A percentile compares a stretch with the other conserved stretches of the same genome.
phyloP scores from a whole-genome alignment of 2,888 invertebrate genomes.

The Diplolepis rosae region DNA sequence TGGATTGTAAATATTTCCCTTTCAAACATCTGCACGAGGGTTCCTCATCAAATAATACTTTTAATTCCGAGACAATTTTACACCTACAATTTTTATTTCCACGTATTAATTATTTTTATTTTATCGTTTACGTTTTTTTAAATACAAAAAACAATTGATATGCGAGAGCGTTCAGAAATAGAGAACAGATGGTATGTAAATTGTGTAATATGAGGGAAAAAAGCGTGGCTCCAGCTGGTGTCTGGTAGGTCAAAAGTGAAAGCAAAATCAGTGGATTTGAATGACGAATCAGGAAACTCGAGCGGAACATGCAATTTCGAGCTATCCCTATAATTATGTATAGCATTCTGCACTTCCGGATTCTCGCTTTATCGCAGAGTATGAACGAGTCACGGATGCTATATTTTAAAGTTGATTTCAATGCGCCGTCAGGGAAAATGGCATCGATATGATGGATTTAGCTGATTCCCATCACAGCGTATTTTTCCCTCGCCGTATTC shows the following conservation, averaged over 20 bases:
- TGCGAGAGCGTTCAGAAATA: background rate
- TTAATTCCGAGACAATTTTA: background rate
- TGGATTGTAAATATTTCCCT: constrained; percentile 40
- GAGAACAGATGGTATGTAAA: background rate
- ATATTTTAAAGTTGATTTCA: constrained; percentile 29
- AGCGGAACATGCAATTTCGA: constrained; percentile 15
- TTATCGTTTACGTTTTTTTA: background rate
- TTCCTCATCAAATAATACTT: constrained; percentile 33
- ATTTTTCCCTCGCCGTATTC: background rate
- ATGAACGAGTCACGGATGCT: constrained; percentile 26
- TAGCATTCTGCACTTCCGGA: background rate
- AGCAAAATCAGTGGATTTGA: constrained; percentile 17
- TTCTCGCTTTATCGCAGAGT: constrained; percentile 3
- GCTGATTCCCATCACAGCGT: constrained; percentile 11
- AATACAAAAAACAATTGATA: no score
- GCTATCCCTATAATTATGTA: constrained; percentile 16
- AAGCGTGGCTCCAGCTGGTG: background rate
- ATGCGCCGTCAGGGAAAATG: constrained; percentile 2
- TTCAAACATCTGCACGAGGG: constrained; percentile 31
- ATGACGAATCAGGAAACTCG: constrained; percentile 12
- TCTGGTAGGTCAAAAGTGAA: background rate
- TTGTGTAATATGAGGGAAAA: background rate
- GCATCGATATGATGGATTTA: constrained; percentile 22
- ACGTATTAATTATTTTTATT: background rate
- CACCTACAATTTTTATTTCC: background rate